These are phyloP conservation scores for Pangasius larnaudii DNA, from an alignment of 2,797 vertebrate genomes.

Conservation along the genomic window DNA sequence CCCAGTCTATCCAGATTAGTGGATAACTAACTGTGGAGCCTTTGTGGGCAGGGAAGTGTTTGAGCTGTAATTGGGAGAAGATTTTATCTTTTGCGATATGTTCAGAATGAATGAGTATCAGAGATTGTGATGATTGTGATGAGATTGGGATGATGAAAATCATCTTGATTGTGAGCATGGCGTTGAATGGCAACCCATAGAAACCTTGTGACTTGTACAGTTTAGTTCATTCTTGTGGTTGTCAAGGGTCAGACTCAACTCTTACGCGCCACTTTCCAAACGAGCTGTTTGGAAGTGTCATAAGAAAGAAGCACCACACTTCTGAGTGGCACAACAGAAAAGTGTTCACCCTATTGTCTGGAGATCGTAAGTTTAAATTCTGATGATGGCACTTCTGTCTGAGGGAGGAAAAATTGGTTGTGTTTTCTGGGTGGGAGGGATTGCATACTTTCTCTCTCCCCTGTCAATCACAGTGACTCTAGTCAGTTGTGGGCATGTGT, in stretches of 20 bases:
- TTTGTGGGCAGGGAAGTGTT: conserved; percentile 29
- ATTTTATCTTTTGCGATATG: conserved; percentile 39
- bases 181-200: background rate
- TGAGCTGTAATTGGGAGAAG: conserved; percentile 41
- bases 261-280: background rate
- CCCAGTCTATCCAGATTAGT: conserved; percentile 47
- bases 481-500: background rate
- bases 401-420: background rate
- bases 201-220: background rate
- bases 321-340: background rate
- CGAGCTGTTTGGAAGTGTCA: background rate
- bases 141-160: conserved; percentile 2
- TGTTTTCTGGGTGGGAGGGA: background rate
- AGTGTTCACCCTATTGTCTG: background rate
- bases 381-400: background rate
- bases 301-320: background rate
- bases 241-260: background rate
- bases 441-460: background rate
- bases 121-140: background rate
- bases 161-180: background rate
- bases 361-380: background rate
- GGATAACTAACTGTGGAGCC: conserved; percentile 44
- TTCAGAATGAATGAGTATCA: conserved; percentile 31
- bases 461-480: background rate
- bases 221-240: background rate